A percentile compares a stretch with the other conserved stretches of the same genome.
These are phyloP conservation scores for Sebastes ruberrimus DNA, from an alignment of 2,797 vertebrate species.

Conservation along the genomic window DNA sequence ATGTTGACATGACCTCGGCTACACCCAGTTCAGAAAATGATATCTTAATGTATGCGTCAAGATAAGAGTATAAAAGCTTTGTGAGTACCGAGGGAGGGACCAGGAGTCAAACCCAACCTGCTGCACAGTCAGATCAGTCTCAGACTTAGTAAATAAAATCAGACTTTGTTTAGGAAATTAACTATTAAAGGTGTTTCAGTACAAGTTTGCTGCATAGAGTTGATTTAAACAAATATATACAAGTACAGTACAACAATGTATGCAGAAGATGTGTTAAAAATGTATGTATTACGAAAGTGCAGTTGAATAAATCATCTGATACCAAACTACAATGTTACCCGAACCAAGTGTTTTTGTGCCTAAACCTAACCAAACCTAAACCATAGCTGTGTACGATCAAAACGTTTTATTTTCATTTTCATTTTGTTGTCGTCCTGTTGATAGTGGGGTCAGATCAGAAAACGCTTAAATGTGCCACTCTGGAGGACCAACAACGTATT, in stretches of 20 bases:
- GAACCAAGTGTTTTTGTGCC: neutral
- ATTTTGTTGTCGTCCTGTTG: neutral
- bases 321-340: neutral
- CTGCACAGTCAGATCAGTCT: neutral
- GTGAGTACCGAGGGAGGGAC: slow-evolving; percentile 35
- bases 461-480: neutral
- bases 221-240: neutral
- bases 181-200: neutral
- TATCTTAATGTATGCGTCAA: neutral
- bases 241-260: neutral
- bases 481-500: neutral
- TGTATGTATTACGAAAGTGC: neutral
- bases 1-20: neutral
- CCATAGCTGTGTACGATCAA: neutral
- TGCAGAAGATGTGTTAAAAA: neutral
- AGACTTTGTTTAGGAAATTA: neutral
- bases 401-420: neutral
- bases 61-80: slow-evolving; percentile 42
- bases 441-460: neutral
- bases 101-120: neutral
- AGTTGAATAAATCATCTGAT: neutral
- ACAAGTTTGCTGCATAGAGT: neutral
- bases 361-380: neutral
- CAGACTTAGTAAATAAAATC: neutral
- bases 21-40: neutral